Evolutionary conservation across 2,888 invertebrate species (phyloP).

Genomic region (Ophonus ardosiacus): DNA sequence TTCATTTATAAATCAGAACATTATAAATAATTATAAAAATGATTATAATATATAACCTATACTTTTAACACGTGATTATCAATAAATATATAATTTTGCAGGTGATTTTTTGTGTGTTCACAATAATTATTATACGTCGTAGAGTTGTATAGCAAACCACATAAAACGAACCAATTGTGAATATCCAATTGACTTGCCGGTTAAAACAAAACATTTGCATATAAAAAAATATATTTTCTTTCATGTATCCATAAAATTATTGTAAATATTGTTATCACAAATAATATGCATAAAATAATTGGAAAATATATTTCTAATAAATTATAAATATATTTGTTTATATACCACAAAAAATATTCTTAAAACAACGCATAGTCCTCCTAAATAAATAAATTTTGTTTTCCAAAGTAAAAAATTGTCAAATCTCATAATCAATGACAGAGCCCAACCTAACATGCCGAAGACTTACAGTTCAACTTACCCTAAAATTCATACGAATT

Average conservation of each 20-base stretch:
- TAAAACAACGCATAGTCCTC: neutral
- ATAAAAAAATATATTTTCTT: neutral
- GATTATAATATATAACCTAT: too few species aligned
- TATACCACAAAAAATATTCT: too few species aligned
- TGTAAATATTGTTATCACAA: neutral
- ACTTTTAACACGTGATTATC: too few species aligned
- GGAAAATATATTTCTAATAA: neutral
- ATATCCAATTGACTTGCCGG: neutral
- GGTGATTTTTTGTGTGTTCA: neutral
- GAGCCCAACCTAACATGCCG: slow-evolving; percentile 64
- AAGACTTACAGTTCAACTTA: slow-evolving; percentile 39
- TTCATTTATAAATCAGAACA: neutral
- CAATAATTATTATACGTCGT: neutral
- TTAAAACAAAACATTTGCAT: neutral
- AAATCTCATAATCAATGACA: slow-evolving; percentile 66
- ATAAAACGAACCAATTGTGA: neutral
- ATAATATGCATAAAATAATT: neutral
- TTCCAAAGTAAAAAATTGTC: slow-evolving; percentile 41
- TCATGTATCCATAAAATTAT: neutral
- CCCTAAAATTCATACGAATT: slow-evolving; percentile 11
- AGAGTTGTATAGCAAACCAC: neutral
- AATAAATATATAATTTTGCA: too few species aligned
- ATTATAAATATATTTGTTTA: neutral
- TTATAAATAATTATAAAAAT: too few species aligned
- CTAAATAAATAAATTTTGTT: neutral